phyloP scores from a whole-genome alignment of 2,113 vertebrate genomes.

The Montifringilla adamsi region DNA sequence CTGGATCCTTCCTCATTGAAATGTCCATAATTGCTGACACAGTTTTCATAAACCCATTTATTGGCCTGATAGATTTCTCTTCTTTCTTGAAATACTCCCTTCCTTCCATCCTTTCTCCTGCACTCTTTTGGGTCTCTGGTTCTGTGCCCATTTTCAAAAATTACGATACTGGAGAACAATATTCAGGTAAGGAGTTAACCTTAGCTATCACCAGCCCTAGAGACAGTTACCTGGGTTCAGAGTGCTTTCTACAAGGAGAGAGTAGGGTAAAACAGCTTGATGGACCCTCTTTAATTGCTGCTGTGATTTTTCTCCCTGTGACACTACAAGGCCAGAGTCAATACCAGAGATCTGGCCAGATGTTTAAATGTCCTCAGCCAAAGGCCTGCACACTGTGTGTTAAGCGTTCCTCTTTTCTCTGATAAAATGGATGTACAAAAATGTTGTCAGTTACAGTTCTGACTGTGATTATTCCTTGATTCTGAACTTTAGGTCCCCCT shows the following conservation, averaged over 20 bases:
- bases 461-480: neutral
- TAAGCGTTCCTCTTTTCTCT: neutral
- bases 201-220: neutral
- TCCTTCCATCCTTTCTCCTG: neutral
- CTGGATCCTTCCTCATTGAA: neutral
- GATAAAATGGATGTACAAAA: neutral
- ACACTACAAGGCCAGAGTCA: neutral
- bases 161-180: neutral
- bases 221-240: neutral
- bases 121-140: neutral
- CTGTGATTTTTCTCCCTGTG: neutral
- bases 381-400: neutral
- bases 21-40: neutral
- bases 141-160: neutral
- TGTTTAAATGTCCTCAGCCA: neutral
- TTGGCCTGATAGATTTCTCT: neutral
- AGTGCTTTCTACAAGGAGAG: neutral
- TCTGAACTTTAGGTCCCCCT: conserved; percentile 70
- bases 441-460: neutral
- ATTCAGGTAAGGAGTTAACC: neutral
- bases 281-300: neutral
- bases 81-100: neutral
- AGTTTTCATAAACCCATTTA: conserved; percentile 16
- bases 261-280: neutral
- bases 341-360: neutral